Base-by-base conservation (phyloP, 1,140 invertebrate species). In the Brachionus angularis region DNA sequence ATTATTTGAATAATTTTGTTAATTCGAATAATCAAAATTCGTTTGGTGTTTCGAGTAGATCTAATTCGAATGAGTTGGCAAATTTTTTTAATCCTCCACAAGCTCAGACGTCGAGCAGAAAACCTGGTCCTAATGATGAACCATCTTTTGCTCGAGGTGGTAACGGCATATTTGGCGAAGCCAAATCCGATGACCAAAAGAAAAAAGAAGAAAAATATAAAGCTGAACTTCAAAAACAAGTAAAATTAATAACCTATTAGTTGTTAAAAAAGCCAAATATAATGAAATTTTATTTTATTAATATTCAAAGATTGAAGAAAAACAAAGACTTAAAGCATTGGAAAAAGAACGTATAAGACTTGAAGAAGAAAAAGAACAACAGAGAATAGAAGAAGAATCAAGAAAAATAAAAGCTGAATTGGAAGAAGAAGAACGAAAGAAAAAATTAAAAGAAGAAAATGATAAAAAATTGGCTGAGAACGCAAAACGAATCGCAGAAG, bases 131-230 rank as follows among this genome's bases (percentile, higher is more conserved):
- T n/a, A 50, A 74, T 18, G 77, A 76, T 5, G 77, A 79, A 34
- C 27, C 72, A 46, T 75, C 76, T 1, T 73, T 77, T 74, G 80
- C 79, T 27, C 67, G 80, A 58, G 79, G 79, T 36, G 80, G 80
- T n/a, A 76, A 82, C 76, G 80, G 80, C 27, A 80, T 82, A 21
- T 82, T 82, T 74, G 80, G 80, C 2, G 34, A 72, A 34, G 69
- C 34, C 1, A 52, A 55, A n/a, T 55, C 73, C 1, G 73, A 73
- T 7, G 53, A 49, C 23, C 46, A 72, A 27, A 73, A 72, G 47
- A 23, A 44, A 33, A 53, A 72, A 62, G 46, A 36, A 10, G 69
- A 73, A 27, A 62, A 67, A 29, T 73, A 73, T 29, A 72, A 73
- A 47, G 29, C 27, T 5, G 70, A 72, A 14, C 31, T 73, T 10